A percentile compares a stretch with the other conserved stretches of the same genome.
phyloP scores from a whole-genome alignment of 2,113 vertebrate species.

The Fulmarus glacialis region DNA sequence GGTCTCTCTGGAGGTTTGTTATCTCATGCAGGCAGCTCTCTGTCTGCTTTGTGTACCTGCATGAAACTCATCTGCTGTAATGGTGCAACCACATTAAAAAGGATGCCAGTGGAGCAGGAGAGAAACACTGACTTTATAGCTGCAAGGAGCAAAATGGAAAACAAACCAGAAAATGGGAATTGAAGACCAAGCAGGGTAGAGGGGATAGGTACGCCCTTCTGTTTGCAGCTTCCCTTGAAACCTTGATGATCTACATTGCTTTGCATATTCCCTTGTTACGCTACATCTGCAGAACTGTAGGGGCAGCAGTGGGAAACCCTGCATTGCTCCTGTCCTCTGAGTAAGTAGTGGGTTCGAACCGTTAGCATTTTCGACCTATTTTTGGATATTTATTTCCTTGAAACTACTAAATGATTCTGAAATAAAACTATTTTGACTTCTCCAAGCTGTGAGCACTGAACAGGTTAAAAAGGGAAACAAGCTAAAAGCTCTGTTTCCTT shows the following conservation, averaged over 20 bases:
- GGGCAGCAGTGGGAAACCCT: slow-evolving; percentile 3
- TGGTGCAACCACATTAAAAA: background rate
- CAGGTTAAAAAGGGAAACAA: slow-evolving; percentile 70
- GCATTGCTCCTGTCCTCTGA: background rate
- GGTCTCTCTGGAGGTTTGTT: slow-evolving; percentile 17
- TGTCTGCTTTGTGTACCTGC: slow-evolving; percentile 20
- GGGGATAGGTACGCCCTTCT: background rate
- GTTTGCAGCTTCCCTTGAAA: background rate
- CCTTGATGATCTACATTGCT: accelerated
- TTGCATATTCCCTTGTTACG: background rate
- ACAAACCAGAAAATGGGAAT: background rate
- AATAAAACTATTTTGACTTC: slow-evolving; percentile 54
- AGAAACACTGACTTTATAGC: background rate
- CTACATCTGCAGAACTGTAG: background rate
- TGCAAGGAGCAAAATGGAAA: background rate
- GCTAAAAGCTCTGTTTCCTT: slow-evolving; percentile 61
- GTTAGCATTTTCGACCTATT: background rate
- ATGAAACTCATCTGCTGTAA: background rate
- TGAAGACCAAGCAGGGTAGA: background rate
- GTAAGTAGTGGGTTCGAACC: background rate
- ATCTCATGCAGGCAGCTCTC: slow-evolving; percentile 23
- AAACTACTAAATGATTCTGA: slow-evolving; percentile 2
- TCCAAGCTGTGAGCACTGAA: slow-evolving; percentile 51
- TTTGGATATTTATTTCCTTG: slow-evolving; percentile 31
- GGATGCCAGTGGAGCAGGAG: background rate